A percentile compares a stretch with the other conserved stretches of the same genome.
These are phyloP conservation scores for Smutsia gigantea DNA, from an alignment of 2,797 vertebrate species.

Conservation along the genomic window DNA sequence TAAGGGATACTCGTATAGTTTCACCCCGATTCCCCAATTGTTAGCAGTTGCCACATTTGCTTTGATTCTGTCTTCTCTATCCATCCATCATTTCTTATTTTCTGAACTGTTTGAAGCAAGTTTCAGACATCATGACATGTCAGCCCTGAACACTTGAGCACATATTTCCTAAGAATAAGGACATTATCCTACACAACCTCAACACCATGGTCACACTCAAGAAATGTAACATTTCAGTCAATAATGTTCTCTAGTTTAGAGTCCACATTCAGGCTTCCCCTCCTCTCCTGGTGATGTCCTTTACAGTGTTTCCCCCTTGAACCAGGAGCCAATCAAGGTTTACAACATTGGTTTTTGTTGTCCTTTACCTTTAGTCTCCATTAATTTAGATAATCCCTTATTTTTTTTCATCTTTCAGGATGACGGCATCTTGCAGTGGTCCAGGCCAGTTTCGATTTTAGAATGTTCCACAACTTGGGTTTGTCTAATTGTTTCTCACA, in stretches of 20 bases:
- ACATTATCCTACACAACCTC: not conserved
- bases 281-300: not conserved
- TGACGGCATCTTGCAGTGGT: no score
- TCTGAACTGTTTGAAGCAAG: not conserved
- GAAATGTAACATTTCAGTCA: not conserved
- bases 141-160: not conserved
- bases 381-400: not conserved
- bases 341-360: not conserved
- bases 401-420: not conserved
- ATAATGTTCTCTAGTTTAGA: not conserved
- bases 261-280: not conserved
- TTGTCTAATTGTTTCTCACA: not conserved
- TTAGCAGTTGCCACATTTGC: not conserved
- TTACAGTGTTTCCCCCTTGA: not conserved
- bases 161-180: not conserved
- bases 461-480: not conserved
- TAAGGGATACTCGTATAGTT: not conserved
- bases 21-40: not conserved
- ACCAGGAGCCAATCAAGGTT: not conserved
- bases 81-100: not conserved
- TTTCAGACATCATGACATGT: not conserved
- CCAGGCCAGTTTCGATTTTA: not conserved
- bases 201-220: not conserved
- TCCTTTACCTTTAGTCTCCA: not conserved
- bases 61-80: slow-evolving; percentile 6